Base-by-base conservation (phyloP, 2,113 vertebrate species). In the Nansenia antarctica region DNA sequence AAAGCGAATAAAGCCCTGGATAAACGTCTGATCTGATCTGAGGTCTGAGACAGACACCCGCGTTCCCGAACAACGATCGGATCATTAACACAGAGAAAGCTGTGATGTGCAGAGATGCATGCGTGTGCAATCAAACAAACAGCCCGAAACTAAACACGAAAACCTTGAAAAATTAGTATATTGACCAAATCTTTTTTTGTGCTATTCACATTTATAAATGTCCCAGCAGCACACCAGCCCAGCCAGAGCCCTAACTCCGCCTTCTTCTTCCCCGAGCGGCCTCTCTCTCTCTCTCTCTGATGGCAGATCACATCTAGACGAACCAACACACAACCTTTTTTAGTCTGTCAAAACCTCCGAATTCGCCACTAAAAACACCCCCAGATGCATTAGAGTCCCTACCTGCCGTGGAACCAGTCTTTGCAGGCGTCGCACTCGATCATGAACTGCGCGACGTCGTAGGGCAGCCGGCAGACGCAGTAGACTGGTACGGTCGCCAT, bases 401-500 rank as follows among this genome's bases (percentile, higher is more conserved):
- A 96, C 95, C 96, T 97, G 93, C 96, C 96, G 92, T 97, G 96
- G 88, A 98, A 98, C 96, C 96, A 98, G 93, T 97, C 96, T 87
- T 97, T 95, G 90, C 96, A 98, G 78, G 93, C 94, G 78, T 98
- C 96, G 92, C 96, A 98, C 87, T 97, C 96, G 93, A 98, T 98
- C 96, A 97, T 97, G 89, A 98, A 98, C 92, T 96, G 95, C 92
- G 93, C 96, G 90, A 97, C 96, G 93, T 98, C 95, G 96, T 98
- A 97, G 89, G 96, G 96, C 87, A 96, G 93, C 93, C 96, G 95
- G 93, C 96, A 98, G 92, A 97, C 93, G 94, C 96, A 97, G 94
- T 98, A 97, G 80, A 97, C 95, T 90, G 96, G 95, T 94, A 94
- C 96, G 91, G 96, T 95, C 96, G 96, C 96, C 96, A 98, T 98